Base-by-base conservation (phyloP, 2,888 invertebrate species). In the Dromius quadrimaculatus region DNA sequence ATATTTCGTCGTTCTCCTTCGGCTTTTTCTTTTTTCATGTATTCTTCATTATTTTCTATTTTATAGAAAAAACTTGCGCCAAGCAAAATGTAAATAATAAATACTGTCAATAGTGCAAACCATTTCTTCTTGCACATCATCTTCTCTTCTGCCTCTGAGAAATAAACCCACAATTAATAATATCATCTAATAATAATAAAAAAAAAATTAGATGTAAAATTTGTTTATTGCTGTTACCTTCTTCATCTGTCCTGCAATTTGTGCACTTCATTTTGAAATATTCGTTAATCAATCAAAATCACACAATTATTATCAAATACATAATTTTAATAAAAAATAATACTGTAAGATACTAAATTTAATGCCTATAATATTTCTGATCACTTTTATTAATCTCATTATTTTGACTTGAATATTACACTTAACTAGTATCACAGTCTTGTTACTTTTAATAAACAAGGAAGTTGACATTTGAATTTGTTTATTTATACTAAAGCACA, bases 1-100 rank as follows among this genome's bases (percentile, higher is more conserved):
- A 92, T 90, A 81, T 88, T 87, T 76, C 87, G 85, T 78, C 90
- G 86, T 81, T 90, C 89, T 75, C 85, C 81, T 76, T 86, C 85
- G 69, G 88, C 87, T 75, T 86, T 83, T 9, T 17, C 1, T 36
- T 36, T 15, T 73, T 87, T 84, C 72, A 86, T 83, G 59, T 86
- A 81, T 82, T 94, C 94, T 76, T 90, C 82, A 28, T 87, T 87
- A 77, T 90, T 89, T 83, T 95, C 94, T 76, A 94, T 90, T 78
- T 90, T 88, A 83, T 92, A 92, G 82, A 94, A 95, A 76, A 94
- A 90, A 73, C 89, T 90, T n/a, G 94, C 94, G 6, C 94, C 95
- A 71, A 94, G 87, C 76, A 93, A 83, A 74, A 93, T 83, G 79
- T 93, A 93, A 71, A 89, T 87, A 71, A 92, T 86, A 79, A 92